Conservation (phyloP, 2,113 vertebrate species). For the Channa argus region DNA sequence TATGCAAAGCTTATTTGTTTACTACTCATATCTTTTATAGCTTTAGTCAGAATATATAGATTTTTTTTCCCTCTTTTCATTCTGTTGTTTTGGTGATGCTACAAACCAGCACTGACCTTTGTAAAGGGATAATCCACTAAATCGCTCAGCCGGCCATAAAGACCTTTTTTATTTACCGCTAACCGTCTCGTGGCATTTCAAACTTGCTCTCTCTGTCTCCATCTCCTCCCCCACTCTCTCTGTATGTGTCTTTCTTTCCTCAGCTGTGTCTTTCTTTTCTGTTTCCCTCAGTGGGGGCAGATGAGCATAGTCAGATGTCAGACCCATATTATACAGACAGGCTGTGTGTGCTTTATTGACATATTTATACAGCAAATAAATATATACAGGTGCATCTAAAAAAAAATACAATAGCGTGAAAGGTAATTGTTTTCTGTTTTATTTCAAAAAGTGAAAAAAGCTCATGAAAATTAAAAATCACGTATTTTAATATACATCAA, state of each 20-base stretch:
- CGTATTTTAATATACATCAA: no score
- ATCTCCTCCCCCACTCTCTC: slow-evolving; percentile 57
- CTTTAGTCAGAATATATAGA: slow-evolving; percentile 16
- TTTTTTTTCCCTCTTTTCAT: neutral
- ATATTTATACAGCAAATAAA: no score
- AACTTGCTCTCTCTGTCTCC: slow-evolving; percentile 36
- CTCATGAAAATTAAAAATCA: no score
- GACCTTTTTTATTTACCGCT: slow-evolving; percentile 72
- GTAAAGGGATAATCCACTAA: slow-evolving; percentile 76
- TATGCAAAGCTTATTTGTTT: slow-evolving; percentile 49
- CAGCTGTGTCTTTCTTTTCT: neutral
- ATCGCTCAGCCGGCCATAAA: slow-evolving; percentile 72
- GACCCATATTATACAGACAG: no score
- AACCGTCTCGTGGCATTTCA: slow-evolving; percentile 71
- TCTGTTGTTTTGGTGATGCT: slow-evolving; percentile 59
- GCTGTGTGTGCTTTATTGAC: no score
- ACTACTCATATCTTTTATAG: slow-evolving; percentile 41
- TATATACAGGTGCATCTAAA: no score
- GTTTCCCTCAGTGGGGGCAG: neutral
- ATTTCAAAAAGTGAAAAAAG: no score
- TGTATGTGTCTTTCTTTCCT: neutral
- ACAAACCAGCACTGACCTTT: slow-evolving; percentile 71
- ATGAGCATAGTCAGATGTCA: no score
- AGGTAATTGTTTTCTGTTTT: no score
- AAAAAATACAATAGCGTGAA: no score